A percentile compares a stretch with the other conserved stretches of the same genome.
These are phyloP conservation scores for Cantharis rustica DNA, from an alignment of 2,888 invertebrate genomes.

Conservation along the genomic window DNA sequence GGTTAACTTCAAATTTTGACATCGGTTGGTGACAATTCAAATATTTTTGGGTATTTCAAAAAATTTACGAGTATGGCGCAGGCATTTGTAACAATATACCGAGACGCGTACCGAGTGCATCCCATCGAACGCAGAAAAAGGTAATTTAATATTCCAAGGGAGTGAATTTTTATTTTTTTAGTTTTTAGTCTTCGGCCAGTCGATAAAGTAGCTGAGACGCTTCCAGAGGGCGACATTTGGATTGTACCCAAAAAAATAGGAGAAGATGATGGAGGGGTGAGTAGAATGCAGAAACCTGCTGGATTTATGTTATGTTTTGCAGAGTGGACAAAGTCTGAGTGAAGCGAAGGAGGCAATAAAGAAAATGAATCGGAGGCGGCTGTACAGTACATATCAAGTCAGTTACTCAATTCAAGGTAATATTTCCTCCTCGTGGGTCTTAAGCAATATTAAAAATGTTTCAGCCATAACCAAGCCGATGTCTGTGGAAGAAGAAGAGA, in stretches of 20 bases:
- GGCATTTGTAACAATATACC: conserved; percentile 22
- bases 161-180: background rate
- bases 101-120: conserved; percentile 17
- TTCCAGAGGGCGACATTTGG: conserved; percentile 30
- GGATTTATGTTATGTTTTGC: background rate
- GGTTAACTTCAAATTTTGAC: background rate
- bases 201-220: conserved; percentile 13
- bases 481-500: background rate
- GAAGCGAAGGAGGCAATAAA: conserved; percentile 6
- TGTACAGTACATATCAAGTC: conserved; percentile 27
- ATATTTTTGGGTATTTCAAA: background rate
- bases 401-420: conserved; percentile 26
- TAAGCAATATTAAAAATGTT: background rate
- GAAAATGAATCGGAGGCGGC: conserved; percentile 20
- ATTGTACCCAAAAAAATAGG: conserved; percentile 11
- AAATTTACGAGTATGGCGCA: conserved; percentile 25
- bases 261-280: conserved; percentile 15
- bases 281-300: background rate
- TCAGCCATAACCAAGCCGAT: background rate
- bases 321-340: conserved; percentile 9
- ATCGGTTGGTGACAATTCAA: background rate
- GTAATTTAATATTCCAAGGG: conserved; percentile 12
- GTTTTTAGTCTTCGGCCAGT: conserved; percentile 14
- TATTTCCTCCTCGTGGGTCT: background rate
- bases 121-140: conserved; percentile 22